These are phyloP conservation scores for Triplophysa siluroides DNA, from an alignment of 2,113 vertebrate species.

Conservation along the genomic window DNA sequence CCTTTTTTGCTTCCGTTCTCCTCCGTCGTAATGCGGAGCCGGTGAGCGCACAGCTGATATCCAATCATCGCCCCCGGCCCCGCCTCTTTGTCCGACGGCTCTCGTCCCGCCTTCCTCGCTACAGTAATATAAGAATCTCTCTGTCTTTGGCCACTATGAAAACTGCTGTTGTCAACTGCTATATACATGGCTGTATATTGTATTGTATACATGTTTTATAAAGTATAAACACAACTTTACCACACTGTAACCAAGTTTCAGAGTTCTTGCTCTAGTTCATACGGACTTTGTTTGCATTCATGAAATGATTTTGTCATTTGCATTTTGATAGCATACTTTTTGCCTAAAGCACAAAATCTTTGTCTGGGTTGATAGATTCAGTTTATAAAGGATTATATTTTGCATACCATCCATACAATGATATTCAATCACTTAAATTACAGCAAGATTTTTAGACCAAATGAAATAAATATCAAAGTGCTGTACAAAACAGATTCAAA, in stretches of 20 bases:
- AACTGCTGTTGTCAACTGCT: too few species aligned
- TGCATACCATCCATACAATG: slow-evolving; percentile 35
- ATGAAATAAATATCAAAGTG: slow-evolving; percentile 3
- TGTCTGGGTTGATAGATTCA: slow-evolving; percentile 43
- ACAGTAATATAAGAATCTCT: too few species aligned
- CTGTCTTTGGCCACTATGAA: too few species aligned
- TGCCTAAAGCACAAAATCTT: slow-evolving; percentile 62
- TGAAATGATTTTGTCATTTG: slow-evolving; percentile 62
- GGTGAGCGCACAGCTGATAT: too few species aligned
- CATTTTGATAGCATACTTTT: slow-evolving; percentile 68
- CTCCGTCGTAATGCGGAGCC: too few species aligned
- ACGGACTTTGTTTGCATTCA: slow-evolving; percentile 30
- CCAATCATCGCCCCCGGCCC: too few species aligned
- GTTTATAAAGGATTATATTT: slow-evolving; percentile 53
- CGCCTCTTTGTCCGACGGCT: too few species aligned
- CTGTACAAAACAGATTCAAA: background rate
- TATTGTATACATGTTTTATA: background rate
- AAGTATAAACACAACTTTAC: background rate
- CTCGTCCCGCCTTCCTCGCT: too few species aligned
- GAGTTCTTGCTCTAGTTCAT: slow-evolving; percentile 5
- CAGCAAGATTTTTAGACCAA: slow-evolving; percentile 2
- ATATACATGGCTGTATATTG: background rate
- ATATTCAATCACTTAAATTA: slow-evolving; percentile 35
- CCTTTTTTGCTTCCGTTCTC: too few species aligned
- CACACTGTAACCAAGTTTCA: background rate